These are phyloP conservation scores for Dastarcus helophoroides DNA, from an alignment of 2,888 invertebrate species.

Conservation along the genomic window DNA sequence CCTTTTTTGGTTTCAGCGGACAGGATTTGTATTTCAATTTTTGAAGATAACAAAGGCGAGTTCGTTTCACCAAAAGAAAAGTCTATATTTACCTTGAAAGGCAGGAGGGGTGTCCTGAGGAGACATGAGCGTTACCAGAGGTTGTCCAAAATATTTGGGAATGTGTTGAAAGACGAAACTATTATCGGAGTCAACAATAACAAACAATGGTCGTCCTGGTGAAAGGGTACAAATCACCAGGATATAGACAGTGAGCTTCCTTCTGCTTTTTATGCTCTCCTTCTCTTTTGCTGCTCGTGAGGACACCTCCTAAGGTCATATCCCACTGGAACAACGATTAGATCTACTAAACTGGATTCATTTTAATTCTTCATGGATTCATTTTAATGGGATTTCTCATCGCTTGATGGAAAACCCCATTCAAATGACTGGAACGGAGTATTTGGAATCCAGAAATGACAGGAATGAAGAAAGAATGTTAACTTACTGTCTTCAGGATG, in stretches of 20 bases:
- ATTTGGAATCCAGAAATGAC: no score
- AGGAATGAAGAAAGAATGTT: no score
- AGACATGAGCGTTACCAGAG: slow-evolving; percentile 85
- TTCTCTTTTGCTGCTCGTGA: slow-evolving; percentile 79
- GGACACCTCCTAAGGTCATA: slow-evolving; percentile 86
- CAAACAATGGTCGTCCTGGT: slow-evolving; percentile 84
- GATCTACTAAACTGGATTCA: slow-evolving; percentile 8
- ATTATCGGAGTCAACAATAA: slow-evolving; percentile 93
- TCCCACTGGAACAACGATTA: slow-evolving; percentile 48
- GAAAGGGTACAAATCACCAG: slow-evolving; percentile 87
- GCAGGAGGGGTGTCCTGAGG: slow-evolving; percentile 80
- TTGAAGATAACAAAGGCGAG: no score
- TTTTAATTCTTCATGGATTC: background rate
- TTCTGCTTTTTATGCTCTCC: slow-evolving; percentile 45
- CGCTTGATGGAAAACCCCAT: no score
- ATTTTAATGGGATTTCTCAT: no score
- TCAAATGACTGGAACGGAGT: no score
- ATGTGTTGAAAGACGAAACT: slow-evolving; percentile 86
- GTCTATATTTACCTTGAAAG: slow-evolving; percentile 55
- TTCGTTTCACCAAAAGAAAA: background rate
- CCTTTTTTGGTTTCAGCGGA: no score
- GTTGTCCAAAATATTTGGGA: slow-evolving; percentile 84
- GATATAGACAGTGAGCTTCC: slow-evolving; percentile 74
- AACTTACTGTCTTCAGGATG: slow-evolving; percentile 79
- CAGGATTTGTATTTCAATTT: no score